Evolutionary conservation across 2,888 invertebrate genomes (phyloP).

Genomic region (Doris montereyensis): DNA sequence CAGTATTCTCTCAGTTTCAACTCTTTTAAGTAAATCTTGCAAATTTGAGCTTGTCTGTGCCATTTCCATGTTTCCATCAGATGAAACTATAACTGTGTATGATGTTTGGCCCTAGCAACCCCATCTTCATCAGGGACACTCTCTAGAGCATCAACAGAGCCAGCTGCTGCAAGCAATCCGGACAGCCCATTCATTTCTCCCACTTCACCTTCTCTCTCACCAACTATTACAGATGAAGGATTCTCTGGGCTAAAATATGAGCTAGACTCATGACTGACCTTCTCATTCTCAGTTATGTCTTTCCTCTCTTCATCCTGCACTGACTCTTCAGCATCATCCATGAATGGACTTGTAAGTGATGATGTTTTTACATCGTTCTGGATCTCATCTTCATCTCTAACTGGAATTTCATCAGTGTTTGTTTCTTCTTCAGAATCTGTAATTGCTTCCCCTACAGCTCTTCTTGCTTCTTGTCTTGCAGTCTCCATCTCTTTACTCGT

Average conservation of each 20-base stretch:
- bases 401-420: background rate
- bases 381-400: no score
- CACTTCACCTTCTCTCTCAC: background rate
- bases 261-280: constrained; percentile 14
- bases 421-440: constrained; percentile 25
- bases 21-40: constrained; percentile 37
- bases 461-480: background rate
- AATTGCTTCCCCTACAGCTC: background rate
- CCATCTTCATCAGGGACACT: no score
- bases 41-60: constrained; percentile 33
- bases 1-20: no score
- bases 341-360: constrained; percentile 9
- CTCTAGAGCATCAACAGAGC: no score
- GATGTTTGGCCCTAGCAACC: constrained; percentile 14
- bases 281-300: constrained; percentile 10
- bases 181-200: constrained; percentile 29
- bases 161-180: constrained; percentile 38
- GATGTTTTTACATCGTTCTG: background rate
- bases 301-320: background rate
- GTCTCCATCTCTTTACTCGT: background rate
- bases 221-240: no score
- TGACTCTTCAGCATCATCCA: background rate
- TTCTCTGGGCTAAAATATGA: no score
- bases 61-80: constrained; percentile 35
- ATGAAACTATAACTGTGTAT: constrained; percentile 35